A percentile compares a stretch with the other conserved stretches of the same genome.
phyloP scores from a whole-genome alignment of 37 sponge, comb jelly and placozoan species.

The Spongilla lacustris region DNA sequence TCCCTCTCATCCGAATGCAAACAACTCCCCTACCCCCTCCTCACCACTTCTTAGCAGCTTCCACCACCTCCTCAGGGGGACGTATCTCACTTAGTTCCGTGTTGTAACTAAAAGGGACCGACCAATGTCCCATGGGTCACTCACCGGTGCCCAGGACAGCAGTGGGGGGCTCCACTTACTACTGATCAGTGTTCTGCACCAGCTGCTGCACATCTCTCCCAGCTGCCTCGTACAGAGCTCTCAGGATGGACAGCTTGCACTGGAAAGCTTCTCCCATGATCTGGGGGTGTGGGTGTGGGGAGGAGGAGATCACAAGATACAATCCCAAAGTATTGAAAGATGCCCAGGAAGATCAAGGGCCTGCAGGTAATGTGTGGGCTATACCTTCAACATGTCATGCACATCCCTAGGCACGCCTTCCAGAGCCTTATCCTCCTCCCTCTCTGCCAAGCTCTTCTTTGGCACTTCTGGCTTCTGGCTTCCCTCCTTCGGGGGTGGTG shows the following conservation, averaged over 20 bases:
- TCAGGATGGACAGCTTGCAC: slow-evolving; percentile 65
- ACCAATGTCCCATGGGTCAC: no score
- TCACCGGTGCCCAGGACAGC: not conserved
- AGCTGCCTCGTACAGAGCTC: slow-evolving; percentile 72
- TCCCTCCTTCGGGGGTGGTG: slow-evolving; percentile 9
- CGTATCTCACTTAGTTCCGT: slow-evolving; percentile 44
- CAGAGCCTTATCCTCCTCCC: slow-evolving; percentile 20
- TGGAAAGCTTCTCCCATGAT: slow-evolving; percentile 75
- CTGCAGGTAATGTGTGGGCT: not conserved
- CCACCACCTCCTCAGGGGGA: slow-evolving; percentile 57
- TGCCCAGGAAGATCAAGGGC: no score
- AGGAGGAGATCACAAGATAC: no score
- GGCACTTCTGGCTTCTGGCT: slow-evolving; percentile 11
- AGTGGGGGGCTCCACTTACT: slow-evolving; percentile 23
- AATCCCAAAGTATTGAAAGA: not conserved
- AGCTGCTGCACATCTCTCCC: slow-evolving; percentile 63
- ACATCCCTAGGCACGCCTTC: slow-evolving; percentile 49
- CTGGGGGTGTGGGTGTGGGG: not conserved
- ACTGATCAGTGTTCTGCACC: slow-evolving; percentile 58
- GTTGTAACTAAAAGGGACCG: not conserved
- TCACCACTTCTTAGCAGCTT: slow-evolving; percentile 78
- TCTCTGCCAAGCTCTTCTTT: not conserved
- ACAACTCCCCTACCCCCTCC: not conserved
- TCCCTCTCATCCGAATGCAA: not conserved
- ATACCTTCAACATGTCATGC: slow-evolving; percentile 48